A percentile compares a stretch with the other conserved stretches of the same genome.
phyloP scores from a whole-genome alignment of 2,888 invertebrate genomes.

The Nineta flava region DNA sequence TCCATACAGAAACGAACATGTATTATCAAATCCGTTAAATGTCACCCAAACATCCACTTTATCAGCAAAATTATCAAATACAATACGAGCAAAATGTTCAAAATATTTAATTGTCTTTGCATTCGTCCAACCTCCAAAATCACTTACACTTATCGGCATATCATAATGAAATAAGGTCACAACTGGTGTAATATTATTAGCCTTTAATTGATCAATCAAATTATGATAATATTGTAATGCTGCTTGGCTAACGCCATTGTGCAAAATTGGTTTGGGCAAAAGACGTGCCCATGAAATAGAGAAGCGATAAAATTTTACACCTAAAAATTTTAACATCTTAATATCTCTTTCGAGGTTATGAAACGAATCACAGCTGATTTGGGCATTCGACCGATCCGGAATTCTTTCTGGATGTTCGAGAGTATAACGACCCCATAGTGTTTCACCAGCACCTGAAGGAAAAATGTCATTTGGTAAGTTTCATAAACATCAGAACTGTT shows the following conservation, averaged over 20 bases:
- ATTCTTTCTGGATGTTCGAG: conserved; percentile 34
- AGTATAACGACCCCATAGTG: conserved; percentile 51
- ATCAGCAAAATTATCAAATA: conserved; percentile 32
- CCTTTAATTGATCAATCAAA: conserved; percentile 37
- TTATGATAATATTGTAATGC: conserved; percentile 47
- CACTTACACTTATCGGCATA: conserved; percentile 38
- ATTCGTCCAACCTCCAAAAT: conserved; percentile 49
- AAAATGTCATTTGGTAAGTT: too few species aligned
- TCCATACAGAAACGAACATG: conserved; percentile 19
- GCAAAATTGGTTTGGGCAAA: conserved; percentile 27
- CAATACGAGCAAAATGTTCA: conserved; percentile 38
- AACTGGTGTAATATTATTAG: conserved; percentile 38
- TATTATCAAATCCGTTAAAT: conserved; percentile 42
- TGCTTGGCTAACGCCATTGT: conserved; percentile 38
- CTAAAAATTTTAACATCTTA: conserved; percentile 34
- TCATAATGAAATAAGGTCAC: conserved; percentile 54
- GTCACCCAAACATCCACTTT: conserved; percentile 41
- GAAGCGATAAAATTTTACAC: conserved; percentile 39
- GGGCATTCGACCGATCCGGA: conserved; percentile 38
- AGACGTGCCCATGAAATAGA: conserved; percentile 53
- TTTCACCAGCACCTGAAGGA: conserved; percentile 39
- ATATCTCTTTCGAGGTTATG: conserved; percentile 45
- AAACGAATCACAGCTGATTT: conserved; percentile 50
- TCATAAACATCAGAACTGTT: too few species aligned
- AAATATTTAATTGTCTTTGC: conserved; percentile 41